Evolutionary conservation across 2,888 invertebrate species (phyloP).

Genomic region (Steinernema scapterisci): DNA sequence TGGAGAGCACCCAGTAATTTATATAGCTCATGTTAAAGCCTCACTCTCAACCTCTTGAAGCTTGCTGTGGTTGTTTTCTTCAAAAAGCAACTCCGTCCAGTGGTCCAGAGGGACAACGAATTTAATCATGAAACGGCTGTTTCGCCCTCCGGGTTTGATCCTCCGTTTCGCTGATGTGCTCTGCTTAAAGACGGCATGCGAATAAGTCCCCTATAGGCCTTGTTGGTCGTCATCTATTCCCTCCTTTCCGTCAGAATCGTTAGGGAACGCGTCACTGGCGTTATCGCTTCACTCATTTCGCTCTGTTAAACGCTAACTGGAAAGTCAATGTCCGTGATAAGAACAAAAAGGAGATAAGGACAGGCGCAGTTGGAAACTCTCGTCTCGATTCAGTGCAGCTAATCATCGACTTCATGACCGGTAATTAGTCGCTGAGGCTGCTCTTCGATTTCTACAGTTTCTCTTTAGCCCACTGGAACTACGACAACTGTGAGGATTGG

Average conservation of each 20-base stretch:
- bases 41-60: too few relatives aligned
- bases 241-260: background rate
- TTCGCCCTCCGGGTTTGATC: background rate
- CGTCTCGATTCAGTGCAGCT: background rate
- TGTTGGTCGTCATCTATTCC: background rate
- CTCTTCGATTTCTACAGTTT: background rate
- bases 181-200: background rate
- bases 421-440: background rate
- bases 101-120: background rate
- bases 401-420: constrained; percentile 4
- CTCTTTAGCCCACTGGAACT: constrained; percentile 56
- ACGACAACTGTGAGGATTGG: constrained; percentile 52
- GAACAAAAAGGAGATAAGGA: background rate
- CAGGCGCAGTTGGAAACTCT: background rate
- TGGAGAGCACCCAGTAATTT: too few relatives aligned
- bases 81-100: background rate
- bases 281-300: constrained; percentile 4
- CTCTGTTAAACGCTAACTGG: background rate
- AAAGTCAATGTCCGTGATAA: background rate
- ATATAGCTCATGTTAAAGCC: too few relatives aligned
- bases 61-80: too few relatives aligned
- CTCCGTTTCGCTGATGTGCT: background rate
- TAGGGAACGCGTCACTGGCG: background rate
- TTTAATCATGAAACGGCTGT: background rate
- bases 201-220: background rate